Evolutionary conservation across 1,140 invertebrate species (phyloP).

Genomic region (Schlechtendalia chinensis): DNA sequence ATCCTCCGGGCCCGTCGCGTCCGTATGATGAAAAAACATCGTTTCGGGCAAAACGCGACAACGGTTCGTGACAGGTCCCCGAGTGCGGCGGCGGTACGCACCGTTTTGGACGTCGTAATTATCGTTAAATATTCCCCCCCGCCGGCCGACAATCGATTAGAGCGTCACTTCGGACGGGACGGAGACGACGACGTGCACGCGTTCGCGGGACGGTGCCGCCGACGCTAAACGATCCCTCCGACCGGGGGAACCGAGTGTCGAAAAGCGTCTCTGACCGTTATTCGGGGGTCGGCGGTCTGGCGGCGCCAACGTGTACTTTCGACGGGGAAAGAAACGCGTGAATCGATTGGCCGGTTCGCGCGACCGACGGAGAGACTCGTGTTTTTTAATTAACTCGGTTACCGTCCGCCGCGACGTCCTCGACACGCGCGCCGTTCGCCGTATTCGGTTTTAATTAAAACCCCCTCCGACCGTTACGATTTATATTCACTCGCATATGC

Average conservation of each 20-base stretch:
- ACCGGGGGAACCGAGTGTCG: slow-evolving; percentile 8
- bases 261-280: slow-evolving; percentile 15
- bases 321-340: too few relatives aligned
- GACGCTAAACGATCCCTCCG: not conserved
- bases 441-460: slow-evolving; percentile 33
- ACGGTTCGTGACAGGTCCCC: slow-evolving; percentile 3
- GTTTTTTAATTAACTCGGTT: slow-evolving; percentile 41
- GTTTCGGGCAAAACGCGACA: not conserved
- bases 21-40: not conserved
- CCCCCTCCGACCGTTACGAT: not conserved
- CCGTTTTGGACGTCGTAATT: not conserved
- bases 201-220: not conserved
- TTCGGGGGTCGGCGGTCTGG: slow-evolving; percentile 1
- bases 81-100: not conserved
- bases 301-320: not conserved
- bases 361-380: not conserved
- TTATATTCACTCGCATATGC: too few relatives aligned
- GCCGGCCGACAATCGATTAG: slow-evolving; percentile 15
- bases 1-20: too few relatives aligned
- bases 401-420: not conserved
- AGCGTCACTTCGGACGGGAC: too few relatives aligned
- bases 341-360: too few relatives aligned
- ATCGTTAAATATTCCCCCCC: slow-evolving; percentile 13
- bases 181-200: not conserved
- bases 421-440: not conserved